Percentiles rank a stretch among this genome's conserved stretches.
Evolutionary conservation across 2,888 invertebrate genomes (phyloP).

Genomic region (Drosophila paracracens): DNA sequence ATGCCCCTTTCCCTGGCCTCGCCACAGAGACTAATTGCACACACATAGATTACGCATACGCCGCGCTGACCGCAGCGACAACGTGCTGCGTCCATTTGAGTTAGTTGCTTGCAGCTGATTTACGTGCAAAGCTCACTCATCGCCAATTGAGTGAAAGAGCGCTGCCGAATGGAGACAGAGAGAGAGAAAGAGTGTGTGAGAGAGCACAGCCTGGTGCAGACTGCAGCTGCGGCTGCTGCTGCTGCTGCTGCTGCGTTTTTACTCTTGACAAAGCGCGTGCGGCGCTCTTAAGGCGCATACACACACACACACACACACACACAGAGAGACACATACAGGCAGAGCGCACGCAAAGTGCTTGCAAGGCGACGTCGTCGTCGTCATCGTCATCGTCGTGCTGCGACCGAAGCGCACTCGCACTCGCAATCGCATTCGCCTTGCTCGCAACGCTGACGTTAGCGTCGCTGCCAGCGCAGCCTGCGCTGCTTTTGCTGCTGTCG

Average conservation of each 20-base stretch:
- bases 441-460: slow-evolving; percentile 34
- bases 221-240: slow-evolving; percentile 52
- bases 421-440: slow-evolving; percentile 45
- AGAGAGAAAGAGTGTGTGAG: slow-evolving; percentile 5
- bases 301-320: slow-evolving; percentile 27
- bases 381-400: slow-evolving; percentile 52
- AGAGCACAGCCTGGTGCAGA: slow-evolving; percentile 22
- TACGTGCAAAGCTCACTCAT: slow-evolving; percentile 55
- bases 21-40: neutral
- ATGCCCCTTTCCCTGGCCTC: neutral
- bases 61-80: slow-evolving; percentile 59
- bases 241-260: slow-evolving; percentile 58
- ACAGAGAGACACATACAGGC: slow-evolving; percentile 3
- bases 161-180: neutral
- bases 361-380: slow-evolving; percentile 37
- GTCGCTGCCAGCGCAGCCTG: slow-evolving; percentile 21
- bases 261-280: slow-evolving; percentile 69
- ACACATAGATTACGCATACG: slow-evolving; percentile 72
- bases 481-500: slow-evolving; percentile 35
- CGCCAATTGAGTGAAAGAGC: slow-evolving; percentile 58
- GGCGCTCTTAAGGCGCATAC: slow-evolving; percentile 69
- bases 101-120: slow-evolving; percentile 60
- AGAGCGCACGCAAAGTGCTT: slow-evolving; percentile 44
- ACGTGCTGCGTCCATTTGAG: slow-evolving; percentile 52
- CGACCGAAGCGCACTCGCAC: slow-evolving; percentile 57